These are phyloP conservation scores for Drosophila tani DNA, from an alignment of 1,140 invertebrate genomes.

Conservation along the genomic window DNA sequence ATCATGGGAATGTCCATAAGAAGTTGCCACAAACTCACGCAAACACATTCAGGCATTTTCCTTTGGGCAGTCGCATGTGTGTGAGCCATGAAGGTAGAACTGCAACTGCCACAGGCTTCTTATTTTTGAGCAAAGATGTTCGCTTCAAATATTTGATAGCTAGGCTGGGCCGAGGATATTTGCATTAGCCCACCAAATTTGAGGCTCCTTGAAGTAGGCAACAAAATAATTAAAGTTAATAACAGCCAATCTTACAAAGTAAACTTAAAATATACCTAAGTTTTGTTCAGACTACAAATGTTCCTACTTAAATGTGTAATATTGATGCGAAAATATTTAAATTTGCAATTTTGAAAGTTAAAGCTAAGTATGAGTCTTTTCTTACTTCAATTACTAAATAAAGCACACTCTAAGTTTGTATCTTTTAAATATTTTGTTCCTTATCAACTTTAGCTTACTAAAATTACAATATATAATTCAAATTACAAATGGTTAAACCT, in stretches of 20 bases:
- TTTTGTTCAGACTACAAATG: too few relatives aligned
- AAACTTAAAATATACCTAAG: too few relatives aligned
- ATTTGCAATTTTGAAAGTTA: too few relatives aligned
- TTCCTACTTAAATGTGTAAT: too few relatives aligned
- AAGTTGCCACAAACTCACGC: constrained; percentile 14
- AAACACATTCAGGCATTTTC: constrained; percentile 24
- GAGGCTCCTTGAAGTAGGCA: constrained; percentile 12
- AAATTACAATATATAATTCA: too few relatives aligned
- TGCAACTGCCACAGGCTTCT: constrained; percentile 37
- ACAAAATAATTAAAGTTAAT: not conserved
- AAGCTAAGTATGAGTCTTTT: too few relatives aligned
- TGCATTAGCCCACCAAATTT: not conserved
- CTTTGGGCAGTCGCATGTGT: constrained; percentile 6
- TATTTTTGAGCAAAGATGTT: constrained; percentile 21
- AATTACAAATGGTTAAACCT: too few relatives aligned
- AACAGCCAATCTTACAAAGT: not conserved
- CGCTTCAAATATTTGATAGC: constrained; percentile 4
- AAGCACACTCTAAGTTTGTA: too few relatives aligned
- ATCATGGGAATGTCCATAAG: constrained; percentile 58
- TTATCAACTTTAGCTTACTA: too few relatives aligned
- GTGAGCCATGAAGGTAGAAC: constrained; percentile 25
- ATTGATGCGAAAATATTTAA: too few relatives aligned
- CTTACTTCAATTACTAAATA: too few relatives aligned
- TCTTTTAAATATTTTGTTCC: too few relatives aligned
- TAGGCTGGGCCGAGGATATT: not conserved